Percentiles rank a stretch among this genome's conserved stretches.
Evolutionary conservation across 2,888 invertebrate genomes (phyloP).

Genomic region (Cerastoderma edule): DNA sequence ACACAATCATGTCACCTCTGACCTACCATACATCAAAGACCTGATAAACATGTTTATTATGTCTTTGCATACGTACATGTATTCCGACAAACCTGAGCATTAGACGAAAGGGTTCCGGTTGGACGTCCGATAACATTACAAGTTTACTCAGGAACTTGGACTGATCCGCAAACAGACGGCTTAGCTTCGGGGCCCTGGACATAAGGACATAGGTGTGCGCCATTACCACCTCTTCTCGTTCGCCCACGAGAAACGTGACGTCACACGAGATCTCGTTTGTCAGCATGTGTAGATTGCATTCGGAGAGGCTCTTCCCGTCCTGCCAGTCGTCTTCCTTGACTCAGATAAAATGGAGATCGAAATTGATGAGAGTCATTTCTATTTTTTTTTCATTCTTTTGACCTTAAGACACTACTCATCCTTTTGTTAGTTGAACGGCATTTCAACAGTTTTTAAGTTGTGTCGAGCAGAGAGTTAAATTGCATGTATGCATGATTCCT

Average conservation of each 20-base stretch:
- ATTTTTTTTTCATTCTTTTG: too few species aligned
- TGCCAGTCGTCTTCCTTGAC: slow-evolving; percentile 45
- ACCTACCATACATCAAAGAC: too few species aligned
- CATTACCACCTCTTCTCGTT: slow-evolving; percentile 17
- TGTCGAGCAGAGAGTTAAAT: too few species aligned
- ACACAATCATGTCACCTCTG: too few species aligned
- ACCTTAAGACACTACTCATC: too few species aligned
- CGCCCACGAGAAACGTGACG: slow-evolving; percentile 53
- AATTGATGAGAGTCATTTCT: too few species aligned
- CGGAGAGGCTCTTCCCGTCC: slow-evolving; percentile 39
- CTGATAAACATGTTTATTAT: too few species aligned
- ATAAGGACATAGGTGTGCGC: slow-evolving; percentile 48
- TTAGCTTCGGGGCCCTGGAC: slow-evolving; percentile 38
- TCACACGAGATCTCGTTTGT: slow-evolving; percentile 48
- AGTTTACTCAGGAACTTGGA: slow-evolving; percentile 18
- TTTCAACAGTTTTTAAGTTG: too few species aligned
- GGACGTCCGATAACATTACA: slow-evolving; percentile 34
- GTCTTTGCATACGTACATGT: too few species aligned
- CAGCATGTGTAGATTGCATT: slow-evolving; percentile 54
- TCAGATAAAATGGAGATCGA: too few species aligned
- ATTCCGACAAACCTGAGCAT: slow-evolving; percentile 33
- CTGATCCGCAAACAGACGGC: slow-evolving; percentile 20
- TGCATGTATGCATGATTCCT: too few species aligned
- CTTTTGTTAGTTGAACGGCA: too few species aligned
- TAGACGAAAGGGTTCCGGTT: slow-evolving; percentile 20